Percentiles rank a stretch among this genome's conserved stretches.
phyloP scores from a whole-genome alignment of 2,113 vertebrate species.

The Thamnaconus septentrionalis region DNA sequence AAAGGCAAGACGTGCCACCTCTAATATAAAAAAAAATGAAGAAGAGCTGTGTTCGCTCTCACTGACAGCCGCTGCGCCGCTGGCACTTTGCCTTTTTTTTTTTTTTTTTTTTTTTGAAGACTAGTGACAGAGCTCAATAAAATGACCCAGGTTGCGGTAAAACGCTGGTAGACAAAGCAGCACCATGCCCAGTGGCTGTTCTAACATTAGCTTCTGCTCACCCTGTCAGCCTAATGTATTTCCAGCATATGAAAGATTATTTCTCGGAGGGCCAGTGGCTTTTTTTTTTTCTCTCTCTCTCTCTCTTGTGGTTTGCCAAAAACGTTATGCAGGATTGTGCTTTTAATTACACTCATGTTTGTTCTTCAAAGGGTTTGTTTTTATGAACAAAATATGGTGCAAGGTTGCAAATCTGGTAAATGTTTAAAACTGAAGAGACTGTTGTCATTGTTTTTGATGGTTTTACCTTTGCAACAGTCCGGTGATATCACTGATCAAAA shows the following conservation, averaged over 20 bases:
- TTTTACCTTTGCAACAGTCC: too few relatives aligned
- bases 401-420: too few relatives aligned
- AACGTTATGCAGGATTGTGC: neutral
- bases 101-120: slow-evolving; percentile 31
- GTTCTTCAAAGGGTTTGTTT: too few relatives aligned
- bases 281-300: slow-evolving; percentile 15
- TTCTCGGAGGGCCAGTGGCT: slow-evolving; percentile 24
- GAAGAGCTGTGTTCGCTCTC: slow-evolving; percentile 36
- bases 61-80: slow-evolving; percentile 25
- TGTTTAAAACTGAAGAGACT: too few relatives aligned
- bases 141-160: slow-evolving; percentile 38
- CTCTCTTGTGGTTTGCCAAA: slow-evolving; percentile 34
- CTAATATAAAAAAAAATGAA: slow-evolving; percentile 5
- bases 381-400: too few relatives aligned
- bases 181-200: slow-evolving; percentile 43
- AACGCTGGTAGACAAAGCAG: slow-evolving; percentile 40
- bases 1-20: slow-evolving; percentile 19
- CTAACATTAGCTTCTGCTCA: slow-evolving; percentile 50
- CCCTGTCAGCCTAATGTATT: slow-evolving; percentile 67
- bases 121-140: slow-evolving; percentile 54
- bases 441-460: too few relatives aligned
- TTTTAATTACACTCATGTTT: too few relatives aligned
- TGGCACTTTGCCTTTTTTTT: slow-evolving; percentile 12
- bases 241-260: slow-evolving; percentile 57
- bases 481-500: too few relatives aligned